Conservation (phyloP, 1,140 invertebrate genomes). For the Drosophila athabasca region DNA sequence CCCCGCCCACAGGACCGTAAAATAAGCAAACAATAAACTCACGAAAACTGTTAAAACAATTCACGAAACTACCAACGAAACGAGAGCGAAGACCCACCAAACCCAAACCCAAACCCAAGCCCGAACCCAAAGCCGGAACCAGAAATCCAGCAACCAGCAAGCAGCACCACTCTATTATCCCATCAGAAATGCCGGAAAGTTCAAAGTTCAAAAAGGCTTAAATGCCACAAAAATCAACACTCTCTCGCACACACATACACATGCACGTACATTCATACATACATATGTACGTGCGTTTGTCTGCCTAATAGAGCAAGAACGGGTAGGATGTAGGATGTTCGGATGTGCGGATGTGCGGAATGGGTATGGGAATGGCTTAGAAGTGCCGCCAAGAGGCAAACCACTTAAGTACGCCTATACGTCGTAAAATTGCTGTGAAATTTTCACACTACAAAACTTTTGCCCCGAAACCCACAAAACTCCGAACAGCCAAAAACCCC, state of each 20-base stretch:
- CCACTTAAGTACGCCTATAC: constrained; percentile 77
- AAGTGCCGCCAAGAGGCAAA: constrained; percentile 74
- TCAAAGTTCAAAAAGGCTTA: constrained; percentile 78
- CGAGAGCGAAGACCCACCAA: background rate
- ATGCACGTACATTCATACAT: constrained; percentile 6
- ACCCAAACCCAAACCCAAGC: background rate
- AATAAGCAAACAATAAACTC: constrained; percentile 45
- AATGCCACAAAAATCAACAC: constrained; percentile 78
- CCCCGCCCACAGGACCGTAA: constrained; percentile 14
- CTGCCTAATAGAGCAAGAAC: constrained; percentile 38
- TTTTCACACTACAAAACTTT: constrained; percentile 80
- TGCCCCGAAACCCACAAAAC: constrained; percentile 19
- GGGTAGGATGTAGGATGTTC: background rate
- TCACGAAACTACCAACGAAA: constrained; percentile 37
- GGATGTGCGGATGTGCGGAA: background rate
- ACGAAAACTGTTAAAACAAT: constrained; percentile 26
- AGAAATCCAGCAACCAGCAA: background rate
- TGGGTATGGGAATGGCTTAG: constrained; percentile 42
- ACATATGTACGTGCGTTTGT: background rate
- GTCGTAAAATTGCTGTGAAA: constrained; percentile 72
- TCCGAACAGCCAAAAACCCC: background rate
- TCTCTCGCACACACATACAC: constrained; percentile 17
- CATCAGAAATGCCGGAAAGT: constrained; percentile 38
- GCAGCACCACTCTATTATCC: constrained; percentile 32
- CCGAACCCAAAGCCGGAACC: background rate